These are phyloP conservation scores for Pseudochromis fuscus DNA, from an alignment of 2,797 vertebrate species.

Conservation along the genomic window DNA sequence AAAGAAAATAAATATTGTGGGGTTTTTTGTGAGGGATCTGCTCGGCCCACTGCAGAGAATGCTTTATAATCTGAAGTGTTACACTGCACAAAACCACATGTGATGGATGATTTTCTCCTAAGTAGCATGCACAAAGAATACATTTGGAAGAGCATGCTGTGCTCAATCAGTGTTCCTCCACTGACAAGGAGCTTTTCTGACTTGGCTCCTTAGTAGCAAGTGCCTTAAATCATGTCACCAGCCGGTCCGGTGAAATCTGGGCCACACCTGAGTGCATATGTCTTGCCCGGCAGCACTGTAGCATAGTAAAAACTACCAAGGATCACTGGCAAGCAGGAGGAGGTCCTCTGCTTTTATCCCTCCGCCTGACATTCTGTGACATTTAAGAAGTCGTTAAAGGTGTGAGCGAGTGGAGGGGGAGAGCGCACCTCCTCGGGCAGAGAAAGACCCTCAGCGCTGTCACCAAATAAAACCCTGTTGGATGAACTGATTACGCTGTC, in stretches of 20 bases:
- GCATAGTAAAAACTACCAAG: constrained; percentile 73
- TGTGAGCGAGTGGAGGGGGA: constrained; percentile 75
- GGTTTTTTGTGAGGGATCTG: constrained; percentile 39
- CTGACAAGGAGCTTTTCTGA: constrained; percentile 67
- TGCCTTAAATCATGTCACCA: constrained; percentile 81
- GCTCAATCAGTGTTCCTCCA: constrained; percentile 63
- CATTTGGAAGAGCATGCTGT: constrained; percentile 63
- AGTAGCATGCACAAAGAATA: constrained; percentile 57
- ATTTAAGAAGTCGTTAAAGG: constrained; percentile 89
- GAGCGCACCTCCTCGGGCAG: constrained; percentile 73
- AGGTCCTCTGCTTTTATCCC: constrained; percentile 82
- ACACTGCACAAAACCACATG: constrained; percentile 45
- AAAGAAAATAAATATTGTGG: constrained; percentile 24
- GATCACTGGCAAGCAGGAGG: constrained; percentile 77
- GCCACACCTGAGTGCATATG: constrained; percentile 79
- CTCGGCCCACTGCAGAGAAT: constrained; percentile 40
- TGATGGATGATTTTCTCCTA: constrained; percentile 64
- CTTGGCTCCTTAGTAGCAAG: constrained; percentile 74
- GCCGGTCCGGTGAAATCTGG: constrained; percentile 74
- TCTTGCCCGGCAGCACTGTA: constrained; percentile 73
- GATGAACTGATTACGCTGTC: constrained; percentile 76
- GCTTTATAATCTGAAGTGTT: constrained; percentile 51
- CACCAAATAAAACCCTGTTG: constrained; percentile 76
- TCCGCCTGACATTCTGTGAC: constrained; percentile 87
- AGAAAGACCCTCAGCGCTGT: constrained; percentile 74